phyloP scores from a whole-genome alignment of 2,113 vertebrate species.

The Saimiri boliviensis region DNA sequence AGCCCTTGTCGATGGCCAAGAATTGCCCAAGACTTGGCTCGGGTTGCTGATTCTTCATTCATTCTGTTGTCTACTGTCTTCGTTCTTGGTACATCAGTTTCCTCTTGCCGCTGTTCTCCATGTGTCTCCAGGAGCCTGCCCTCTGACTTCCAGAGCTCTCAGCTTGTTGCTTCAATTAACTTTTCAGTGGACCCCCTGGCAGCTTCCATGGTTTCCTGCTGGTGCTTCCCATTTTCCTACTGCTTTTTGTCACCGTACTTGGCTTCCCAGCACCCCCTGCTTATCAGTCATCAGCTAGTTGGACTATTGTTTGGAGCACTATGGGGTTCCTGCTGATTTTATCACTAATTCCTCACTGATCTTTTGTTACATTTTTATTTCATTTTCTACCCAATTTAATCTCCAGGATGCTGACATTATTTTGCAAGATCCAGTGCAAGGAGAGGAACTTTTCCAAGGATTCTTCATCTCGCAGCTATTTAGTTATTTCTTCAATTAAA shows the following conservation, averaged over 20 bases:
- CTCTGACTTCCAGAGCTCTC: conserved; percentile 56
- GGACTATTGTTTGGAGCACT: conserved; percentile 70
- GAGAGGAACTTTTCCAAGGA: background rate
- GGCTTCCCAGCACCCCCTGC: conserved; percentile 26
- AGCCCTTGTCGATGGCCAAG: background rate
- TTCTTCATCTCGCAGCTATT: conserved; percentile 27
- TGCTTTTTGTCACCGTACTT: conserved; percentile 72
- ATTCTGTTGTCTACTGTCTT: background rate
- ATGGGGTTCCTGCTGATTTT: conserved; percentile 79
- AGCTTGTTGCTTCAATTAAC: conserved; percentile 81
- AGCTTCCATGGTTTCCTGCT: conserved; percentile 71
- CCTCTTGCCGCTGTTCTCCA: conserved; percentile 51
- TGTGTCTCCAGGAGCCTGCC: conserved; percentile 23
- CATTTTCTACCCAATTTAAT: conserved; percentile 74
- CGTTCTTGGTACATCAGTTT: background rate
- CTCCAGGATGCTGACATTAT: conserved; percentile 56
- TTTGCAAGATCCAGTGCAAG: conserved; percentile 50
- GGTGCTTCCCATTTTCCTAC: conserved; percentile 64
- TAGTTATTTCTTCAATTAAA: background rate
- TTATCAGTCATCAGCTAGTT: conserved; percentile 75
- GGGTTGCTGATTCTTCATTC: background rate
- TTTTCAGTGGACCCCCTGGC: conserved; percentile 75
- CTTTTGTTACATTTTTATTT: conserved; percentile 76
- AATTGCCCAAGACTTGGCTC: background rate
- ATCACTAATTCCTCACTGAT: conserved; percentile 76